Evolutionary conservation across 2,113 vertebrate genomes (phyloP), one percentile per base, ranked within the genome.

Genomic region (Myiozetetes cayanensis): DNA sequence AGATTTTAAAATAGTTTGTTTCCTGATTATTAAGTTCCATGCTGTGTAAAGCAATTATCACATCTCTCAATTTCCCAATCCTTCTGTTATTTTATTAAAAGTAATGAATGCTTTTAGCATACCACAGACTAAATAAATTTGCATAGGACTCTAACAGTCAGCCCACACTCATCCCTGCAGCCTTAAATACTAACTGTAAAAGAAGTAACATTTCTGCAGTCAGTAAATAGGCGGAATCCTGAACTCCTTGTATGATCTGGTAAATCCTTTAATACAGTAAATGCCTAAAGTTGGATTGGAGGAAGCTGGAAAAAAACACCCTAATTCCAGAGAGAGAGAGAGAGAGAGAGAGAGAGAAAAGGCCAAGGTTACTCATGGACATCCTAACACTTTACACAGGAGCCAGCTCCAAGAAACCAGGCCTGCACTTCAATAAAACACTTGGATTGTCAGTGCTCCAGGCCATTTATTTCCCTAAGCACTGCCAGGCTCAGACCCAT

Each of bases 121-220:
- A 76, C 41, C 53, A 68, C 71, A 89, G 50, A 77, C 66, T 61
- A 91, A 85, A 74, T 87, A 80, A 85, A 65, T 93, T 92, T 96
- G 61, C 76, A 91, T 30, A 90, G 68, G 74, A 85, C 78, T 94
- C 12, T 70, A 95, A 62, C 28, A 92, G 71, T 27, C 89, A 95
- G 66, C 27, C 50, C 62, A 35, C 59, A 80, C 15, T 90, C 55
- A 73, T 63, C 58, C 63, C 37, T 23, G 28, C 44, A 62, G 71
- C 62, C 50, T 79, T 67, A 79, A 93, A 93, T 20, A 63, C 46
- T 2, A 59, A 70, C 59, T 83, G 84, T 47, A 94, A 83, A 94
- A 85, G 52, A 18, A 75, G 17, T 65, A 95, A 91, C 33, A 67
- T 77, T 93, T 85, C 72, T 31, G 39, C 43, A 65, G 82, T 67